phyloP scores from a whole-genome alignment of 2,888 invertebrate genomes.

The Hirtodrosophila trivittata region DNA sequence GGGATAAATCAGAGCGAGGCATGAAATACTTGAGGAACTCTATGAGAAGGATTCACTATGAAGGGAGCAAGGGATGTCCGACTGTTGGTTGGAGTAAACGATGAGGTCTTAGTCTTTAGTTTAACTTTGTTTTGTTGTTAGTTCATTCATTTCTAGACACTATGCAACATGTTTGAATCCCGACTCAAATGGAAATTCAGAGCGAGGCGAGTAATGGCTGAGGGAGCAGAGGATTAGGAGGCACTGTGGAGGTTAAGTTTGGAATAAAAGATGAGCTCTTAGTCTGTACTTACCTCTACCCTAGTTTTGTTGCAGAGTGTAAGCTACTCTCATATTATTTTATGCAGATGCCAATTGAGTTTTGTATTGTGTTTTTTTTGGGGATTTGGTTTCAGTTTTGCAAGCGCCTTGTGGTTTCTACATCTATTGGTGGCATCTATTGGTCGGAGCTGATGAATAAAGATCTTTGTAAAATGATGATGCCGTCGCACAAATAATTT shows the following conservation, averaged over 20 bases:
- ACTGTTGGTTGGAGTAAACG: no score
- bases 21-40: no score
- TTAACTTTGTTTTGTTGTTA: neutral
- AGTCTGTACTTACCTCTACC: no score
- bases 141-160: constrained; percentile 31
- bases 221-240: no score
- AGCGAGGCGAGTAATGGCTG: no score
- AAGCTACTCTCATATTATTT: constrained; percentile 12
- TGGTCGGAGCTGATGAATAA: constrained; percentile 60
- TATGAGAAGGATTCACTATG: no score
- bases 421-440: constrained; percentile 1
- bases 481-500: constrained; percentile 70
- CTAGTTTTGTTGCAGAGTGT: constrained; percentile 26
- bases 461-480: constrained; percentile 79
- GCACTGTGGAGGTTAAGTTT: no score
- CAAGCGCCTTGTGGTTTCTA: constrained; percentile 42
- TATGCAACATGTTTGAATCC: neutral
- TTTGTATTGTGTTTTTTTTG: constrained; percentile 22
- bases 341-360: constrained; percentile 48
- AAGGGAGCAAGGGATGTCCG: no score
- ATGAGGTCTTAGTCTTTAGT: no score
- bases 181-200: no score
- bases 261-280: no score
- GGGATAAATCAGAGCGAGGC: no score
- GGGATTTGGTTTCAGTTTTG: constrained; percentile 49